Conservation (phyloP, 2,888 invertebrate genomes). For the Corythucha ciliata region DNA sequence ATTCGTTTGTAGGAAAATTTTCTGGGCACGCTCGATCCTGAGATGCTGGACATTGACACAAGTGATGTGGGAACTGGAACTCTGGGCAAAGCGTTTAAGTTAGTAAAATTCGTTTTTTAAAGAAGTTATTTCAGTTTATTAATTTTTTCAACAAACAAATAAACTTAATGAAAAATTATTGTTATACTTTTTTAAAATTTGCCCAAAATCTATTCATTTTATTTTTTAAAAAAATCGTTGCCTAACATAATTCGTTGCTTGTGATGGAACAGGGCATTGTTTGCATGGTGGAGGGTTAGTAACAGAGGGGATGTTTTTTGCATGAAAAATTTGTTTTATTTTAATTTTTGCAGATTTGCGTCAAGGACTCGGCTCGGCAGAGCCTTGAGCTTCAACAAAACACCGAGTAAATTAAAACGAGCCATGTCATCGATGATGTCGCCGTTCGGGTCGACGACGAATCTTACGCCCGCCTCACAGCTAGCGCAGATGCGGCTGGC, state of each 20-base stretch:
- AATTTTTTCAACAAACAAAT: neutral
- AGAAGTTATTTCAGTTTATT: conserved; percentile 5
- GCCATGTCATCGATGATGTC: conserved; percentile 93
- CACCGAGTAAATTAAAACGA: conserved; percentile 84
- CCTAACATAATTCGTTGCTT: no score
- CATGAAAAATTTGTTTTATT: conserved; percentile 8
- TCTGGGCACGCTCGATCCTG: conserved; percentile 64
- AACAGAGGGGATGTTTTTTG: no score
- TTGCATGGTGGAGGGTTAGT: no score
- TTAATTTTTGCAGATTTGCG: conserved; percentile 50
- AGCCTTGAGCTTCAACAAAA: conserved; percentile 91
- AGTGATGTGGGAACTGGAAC: conserved; percentile 79
- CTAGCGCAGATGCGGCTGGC: conserved; percentile 77
- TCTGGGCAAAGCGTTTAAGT: conserved; percentile 81
- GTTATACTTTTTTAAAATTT: neutral
- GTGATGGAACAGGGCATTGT: no score
- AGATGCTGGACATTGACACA: conserved; percentile 78
- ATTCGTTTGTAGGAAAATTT: conserved; percentile 61
- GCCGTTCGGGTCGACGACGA: conserved; percentile 76
- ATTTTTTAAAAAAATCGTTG: no score
- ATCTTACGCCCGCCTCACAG: conserved; percentile 72
- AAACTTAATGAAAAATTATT: neutral
- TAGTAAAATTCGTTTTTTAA: conserved; percentile 38
- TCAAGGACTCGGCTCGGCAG: conserved; percentile 78
- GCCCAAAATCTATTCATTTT: neutral